These are phyloP conservation scores for Ascidia mentula DNA, from an alignment of 23 tunicate species.

Conservation along the genomic window DNA sequence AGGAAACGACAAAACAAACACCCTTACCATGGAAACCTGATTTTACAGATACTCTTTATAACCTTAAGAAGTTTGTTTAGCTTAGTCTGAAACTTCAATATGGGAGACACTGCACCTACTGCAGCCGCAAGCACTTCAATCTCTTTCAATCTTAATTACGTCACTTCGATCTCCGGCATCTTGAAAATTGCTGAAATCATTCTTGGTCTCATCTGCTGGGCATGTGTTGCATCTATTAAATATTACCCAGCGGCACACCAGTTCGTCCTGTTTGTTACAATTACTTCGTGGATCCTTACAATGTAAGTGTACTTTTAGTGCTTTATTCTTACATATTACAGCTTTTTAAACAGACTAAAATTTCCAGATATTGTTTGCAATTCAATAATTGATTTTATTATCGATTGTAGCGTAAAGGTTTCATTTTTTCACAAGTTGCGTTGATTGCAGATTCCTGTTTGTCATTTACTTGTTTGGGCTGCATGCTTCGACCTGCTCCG, in stretches of 20 bases:
- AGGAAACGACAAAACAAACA: too few species aligned
- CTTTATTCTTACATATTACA: too few species aligned
- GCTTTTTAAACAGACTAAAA: too few species aligned
- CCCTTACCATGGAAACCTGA: too few species aligned
- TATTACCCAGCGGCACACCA: background rate
- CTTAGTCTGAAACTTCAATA: background rate
- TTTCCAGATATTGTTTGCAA: background rate
- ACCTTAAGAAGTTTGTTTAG: background rate
- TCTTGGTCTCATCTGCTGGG: constrained; percentile 66
- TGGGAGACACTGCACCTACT: background rate
- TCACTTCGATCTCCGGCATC: constrained; percentile 37
- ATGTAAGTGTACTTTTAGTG: constrained; percentile 45
- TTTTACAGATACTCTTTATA: too few species aligned
- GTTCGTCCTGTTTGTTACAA: constrained; percentile 62
- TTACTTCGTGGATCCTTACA: constrained; percentile 71
- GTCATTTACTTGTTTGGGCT: constrained; percentile 55
- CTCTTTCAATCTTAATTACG: constrained; percentile 48
- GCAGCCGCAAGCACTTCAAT: constrained; percentile 13
- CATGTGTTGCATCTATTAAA: constrained; percentile 30
- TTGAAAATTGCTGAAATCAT: constrained; percentile 46
- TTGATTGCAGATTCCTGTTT: constrained; percentile 45
- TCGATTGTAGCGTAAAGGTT: too few species aligned
- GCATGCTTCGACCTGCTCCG: constrained; percentile 37
- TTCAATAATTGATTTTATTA: background rate
- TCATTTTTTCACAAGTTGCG: too few species aligned